Evolutionary conservation across 37 sponge, comb jelly and placozoan species (phyloP).

Genomic region (Petrosia ficiformis): DNA sequence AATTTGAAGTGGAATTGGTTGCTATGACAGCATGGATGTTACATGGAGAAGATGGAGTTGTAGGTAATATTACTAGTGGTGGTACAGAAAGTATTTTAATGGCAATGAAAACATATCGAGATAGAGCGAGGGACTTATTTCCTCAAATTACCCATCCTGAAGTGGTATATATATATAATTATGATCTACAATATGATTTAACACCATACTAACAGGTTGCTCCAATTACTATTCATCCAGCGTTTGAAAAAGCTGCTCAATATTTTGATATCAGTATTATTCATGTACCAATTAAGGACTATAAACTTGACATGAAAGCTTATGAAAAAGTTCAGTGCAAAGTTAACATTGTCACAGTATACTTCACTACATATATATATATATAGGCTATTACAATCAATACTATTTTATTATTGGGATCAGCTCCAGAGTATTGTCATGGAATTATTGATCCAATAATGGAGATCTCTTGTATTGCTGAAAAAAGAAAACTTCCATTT

Average conservation of each 20-base stretch:
- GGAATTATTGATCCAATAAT: constrained; percentile 81
- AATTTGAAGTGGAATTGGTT: constrained; percentile 78
- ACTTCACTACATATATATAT: not conserved
- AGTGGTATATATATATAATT: constrained; percentile 49
- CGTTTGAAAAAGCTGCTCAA: constrained; percentile 80
- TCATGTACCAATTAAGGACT: constrained; percentile 44
- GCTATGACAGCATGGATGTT: constrained; percentile 78
- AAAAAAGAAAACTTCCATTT: constrained; percentile 55
- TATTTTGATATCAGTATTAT: constrained; percentile 76
- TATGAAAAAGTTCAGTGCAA: constrained; percentile 50
- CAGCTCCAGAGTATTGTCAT: constrained; percentile 86
- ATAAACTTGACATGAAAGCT: constrained; percentile 36
- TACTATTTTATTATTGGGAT: constrained; percentile 80
- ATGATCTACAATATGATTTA: not conserved
- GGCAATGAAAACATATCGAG: constrained; percentile 88
- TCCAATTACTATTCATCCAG: constrained; percentile 84
- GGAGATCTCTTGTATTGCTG: constrained; percentile 57
- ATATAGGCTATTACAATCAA: constrained; percentile 60
- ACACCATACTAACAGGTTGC: constrained; percentile 49
- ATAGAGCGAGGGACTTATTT: constrained; percentile 63
- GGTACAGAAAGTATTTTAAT: constrained; percentile 94
- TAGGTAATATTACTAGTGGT: constrained; percentile 77
- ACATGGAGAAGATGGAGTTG: constrained; percentile 44
- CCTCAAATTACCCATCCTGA: constrained; percentile 82
- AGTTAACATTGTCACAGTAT: no score